Conservation (phyloP, 2,888 invertebrate species). For the Glaucopsyche alexis region DNA sequence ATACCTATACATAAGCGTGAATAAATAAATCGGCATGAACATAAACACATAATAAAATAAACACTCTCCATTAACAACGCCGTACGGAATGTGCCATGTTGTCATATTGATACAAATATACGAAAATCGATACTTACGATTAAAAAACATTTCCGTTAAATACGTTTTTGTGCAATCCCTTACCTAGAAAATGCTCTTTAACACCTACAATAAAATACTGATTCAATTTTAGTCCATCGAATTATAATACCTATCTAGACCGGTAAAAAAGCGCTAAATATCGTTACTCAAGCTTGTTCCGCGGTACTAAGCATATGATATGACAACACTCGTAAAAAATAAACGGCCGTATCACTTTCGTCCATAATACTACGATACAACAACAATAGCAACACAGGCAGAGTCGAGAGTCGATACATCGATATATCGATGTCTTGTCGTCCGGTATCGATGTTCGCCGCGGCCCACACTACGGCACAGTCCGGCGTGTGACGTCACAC, state of each 20-base stretch:
- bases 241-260: conserved; percentile 34
- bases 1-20: conserved; percentile 44
- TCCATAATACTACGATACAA: conserved; percentile 52
- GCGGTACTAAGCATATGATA: conserved; percentile 60
- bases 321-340: conserved; percentile 60
- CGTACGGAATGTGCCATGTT: conserved; percentile 76
- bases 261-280: conserved; percentile 45
- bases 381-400: conserved; percentile 51
- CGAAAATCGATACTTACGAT: conserved; percentile 59
- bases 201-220: conserved; percentile 61
- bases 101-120: conserved; percentile 49
- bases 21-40: conserved; percentile 49
- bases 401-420: not conserved
- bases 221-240: conserved; percentile 46
- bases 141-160: conserved; percentile 58
- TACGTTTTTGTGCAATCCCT: conserved; percentile 70
- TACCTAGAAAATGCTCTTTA: conserved; percentile 52
- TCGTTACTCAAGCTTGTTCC: conserved; percentile 53
- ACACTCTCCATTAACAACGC: conserved; percentile 47
- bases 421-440: not conserved
- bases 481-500: conserved; percentile 59
- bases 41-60: conserved; percentile 47
- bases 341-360: conserved; percentile 41
- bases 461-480: conserved; percentile 37
- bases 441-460: conserved; percentile 25